A percentile compares a stretch with the other conserved stretches of the same genome.
phyloP scores from a whole-genome alignment of 2,888 invertebrate species.

The Harpagoxenus sublaevis region DNA sequence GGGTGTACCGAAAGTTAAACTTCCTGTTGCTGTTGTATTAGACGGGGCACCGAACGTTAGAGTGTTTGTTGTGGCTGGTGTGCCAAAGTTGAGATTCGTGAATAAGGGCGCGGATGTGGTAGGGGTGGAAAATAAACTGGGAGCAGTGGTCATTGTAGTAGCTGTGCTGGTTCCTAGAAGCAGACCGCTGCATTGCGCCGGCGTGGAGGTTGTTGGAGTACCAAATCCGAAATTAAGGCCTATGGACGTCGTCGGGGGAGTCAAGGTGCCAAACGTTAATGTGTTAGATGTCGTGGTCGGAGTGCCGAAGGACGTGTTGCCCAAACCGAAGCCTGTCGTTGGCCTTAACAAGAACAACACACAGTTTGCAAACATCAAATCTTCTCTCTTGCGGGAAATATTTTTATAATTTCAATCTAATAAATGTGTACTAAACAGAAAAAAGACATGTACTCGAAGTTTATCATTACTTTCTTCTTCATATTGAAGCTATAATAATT shows the following conservation, averaged over 20 bases:
- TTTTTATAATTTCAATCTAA: background rate
- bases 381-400: background rate
- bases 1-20: slow-evolving; percentile 76
- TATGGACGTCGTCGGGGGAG: slow-evolving; percentile 72
- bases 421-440: background rate
- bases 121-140: slow-evolving; percentile 76
- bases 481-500: background rate
- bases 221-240: slow-evolving; percentile 79
- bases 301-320: slow-evolving; percentile 74
- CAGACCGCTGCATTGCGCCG: slow-evolving; percentile 79
- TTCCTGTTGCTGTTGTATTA: slow-evolving; percentile 75
- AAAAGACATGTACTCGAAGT: background rate
- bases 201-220: slow-evolving; percentile 70
- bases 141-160: slow-evolving; percentile 68
- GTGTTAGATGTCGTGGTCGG: slow-evolving; percentile 75
- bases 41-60: slow-evolving; percentile 83
- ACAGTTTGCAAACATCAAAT: background rate
- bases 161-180: slow-evolving; percentile 72
- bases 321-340: slow-evolving; percentile 73
- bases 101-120: slow-evolving; percentile 76
- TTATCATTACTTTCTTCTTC: background rate
- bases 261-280: slow-evolving; percentile 76
- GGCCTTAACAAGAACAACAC: slow-evolving; percentile 64
- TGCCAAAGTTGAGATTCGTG: slow-evolving; percentile 81
- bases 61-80: slow-evolving; percentile 78